phyloP scores from a whole-genome alignment of 2,113 vertebrate species.

The Forbesichthys agassizii region DNA sequence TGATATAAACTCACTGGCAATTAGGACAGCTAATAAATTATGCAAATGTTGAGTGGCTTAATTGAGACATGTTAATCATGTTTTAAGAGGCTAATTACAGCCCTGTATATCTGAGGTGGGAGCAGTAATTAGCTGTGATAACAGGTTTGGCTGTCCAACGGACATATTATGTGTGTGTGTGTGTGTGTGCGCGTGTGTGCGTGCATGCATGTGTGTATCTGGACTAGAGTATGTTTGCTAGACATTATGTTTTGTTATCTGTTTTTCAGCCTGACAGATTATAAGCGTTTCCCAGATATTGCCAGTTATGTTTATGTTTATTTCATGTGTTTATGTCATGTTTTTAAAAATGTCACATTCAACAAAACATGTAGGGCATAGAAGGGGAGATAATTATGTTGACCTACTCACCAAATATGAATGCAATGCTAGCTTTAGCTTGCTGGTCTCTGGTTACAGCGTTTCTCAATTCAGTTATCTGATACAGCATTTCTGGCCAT shows the following conservation, averaged over 20 bases:
- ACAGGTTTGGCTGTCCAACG: conserved; percentile 83
- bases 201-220: conserved; percentile 8
- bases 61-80: conserved; percentile 99
- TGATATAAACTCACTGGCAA: conserved; percentile 85
- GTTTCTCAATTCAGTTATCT: conserved; percentile 62
- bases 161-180: conserved; percentile 61
- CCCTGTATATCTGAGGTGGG: conserved; percentile 98
- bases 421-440: conserved; percentile 14
- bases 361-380: neutral
- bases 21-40: conserved; percentile 99
- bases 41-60: conserved; percentile 98
- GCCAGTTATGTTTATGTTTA: neutral
- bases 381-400: neutral
- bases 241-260: neutral
- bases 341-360: neutral
- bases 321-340: neutral
- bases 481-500: conserved; percentile 55
- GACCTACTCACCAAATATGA: conserved; percentile 40
- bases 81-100: conserved; percentile 99
- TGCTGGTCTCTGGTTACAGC: conserved; percentile 51
- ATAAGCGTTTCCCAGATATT: neutral
- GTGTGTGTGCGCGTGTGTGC: conserved; percentile 8
- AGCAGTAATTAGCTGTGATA: conserved; percentile 99
- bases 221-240: neutral
- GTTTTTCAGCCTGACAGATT: neutral